These are phyloP conservation scores for Lonchura striata DNA, from an alignment of 2,113 vertebrate species.

Conservation along the genomic window DNA sequence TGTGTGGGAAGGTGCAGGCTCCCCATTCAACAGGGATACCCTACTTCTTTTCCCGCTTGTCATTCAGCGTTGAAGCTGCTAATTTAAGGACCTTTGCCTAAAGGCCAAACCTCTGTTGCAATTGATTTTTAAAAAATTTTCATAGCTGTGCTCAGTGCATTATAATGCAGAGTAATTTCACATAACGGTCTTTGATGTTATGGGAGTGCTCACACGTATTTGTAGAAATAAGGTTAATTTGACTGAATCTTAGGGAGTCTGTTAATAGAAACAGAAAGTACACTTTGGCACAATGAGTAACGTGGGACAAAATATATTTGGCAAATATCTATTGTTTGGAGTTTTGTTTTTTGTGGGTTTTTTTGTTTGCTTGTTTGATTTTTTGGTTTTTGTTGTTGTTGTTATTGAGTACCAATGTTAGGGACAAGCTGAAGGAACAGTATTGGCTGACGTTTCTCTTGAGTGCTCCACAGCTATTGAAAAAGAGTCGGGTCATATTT, in stretches of 20 bases:
- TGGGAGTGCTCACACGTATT: background rate
- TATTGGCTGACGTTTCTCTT: background rate
- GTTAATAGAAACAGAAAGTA: background rate
- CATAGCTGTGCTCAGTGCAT: background rate
- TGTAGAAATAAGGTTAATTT: background rate
- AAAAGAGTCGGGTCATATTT: background rate
- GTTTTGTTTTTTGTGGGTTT: too few species aligned
- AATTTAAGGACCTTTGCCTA: constrained; percentile 9
- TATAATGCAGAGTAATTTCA: background rate
- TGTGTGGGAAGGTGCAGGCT: background rate
- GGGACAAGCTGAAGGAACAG: background rate
- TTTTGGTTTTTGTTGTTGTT: background rate
- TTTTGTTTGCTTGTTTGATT: too few species aligned
- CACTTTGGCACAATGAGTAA: background rate
- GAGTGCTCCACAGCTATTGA: background rate
- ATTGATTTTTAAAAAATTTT: constrained; percentile 1
- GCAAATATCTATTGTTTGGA: background rate
- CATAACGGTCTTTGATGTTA: background rate
- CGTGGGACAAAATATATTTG: background rate
- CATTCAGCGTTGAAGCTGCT: background rate
- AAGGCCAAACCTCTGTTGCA: background rate
- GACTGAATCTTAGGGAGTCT: background rate
- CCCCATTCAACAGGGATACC: background rate
- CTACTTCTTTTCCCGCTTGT: background rate
- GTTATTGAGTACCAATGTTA: background rate